phyloP scores from a whole-genome alignment of 2,888 invertebrate genomes.

The Dynastes maya region DNA sequence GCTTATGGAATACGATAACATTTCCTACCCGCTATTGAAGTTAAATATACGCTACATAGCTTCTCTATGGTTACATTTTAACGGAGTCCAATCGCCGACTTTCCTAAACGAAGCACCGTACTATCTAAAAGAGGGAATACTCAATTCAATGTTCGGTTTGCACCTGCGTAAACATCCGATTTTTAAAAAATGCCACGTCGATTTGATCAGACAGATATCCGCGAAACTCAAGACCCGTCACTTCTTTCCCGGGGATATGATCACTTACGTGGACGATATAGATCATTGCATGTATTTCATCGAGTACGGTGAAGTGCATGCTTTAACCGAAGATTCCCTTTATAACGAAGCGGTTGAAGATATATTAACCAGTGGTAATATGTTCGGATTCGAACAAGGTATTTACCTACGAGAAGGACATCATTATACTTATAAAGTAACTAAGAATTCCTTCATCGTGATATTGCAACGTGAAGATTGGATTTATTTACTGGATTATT shows the following conservation, averaged over 20 bases:
- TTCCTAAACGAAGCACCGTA: conserved; percentile 58
- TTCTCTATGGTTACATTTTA: conserved; percentile 45
- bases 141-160: conserved; percentile 59
- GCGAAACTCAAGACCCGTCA: conserved; percentile 53
- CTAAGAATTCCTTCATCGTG: conserved; percentile 46
- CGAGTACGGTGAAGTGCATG: conserved; percentile 57
- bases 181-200: conserved; percentile 57
- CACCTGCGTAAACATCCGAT: conserved; percentile 57
- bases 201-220: conserved; percentile 59
- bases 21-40: conserved; percentile 36
- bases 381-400: conserved; percentile 58
- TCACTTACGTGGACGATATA: conserved; percentile 57
- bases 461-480: conserved; percentile 44
- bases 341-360: conserved; percentile 54
- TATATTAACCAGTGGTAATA: conserved; percentile 51
- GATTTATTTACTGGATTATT: conserved; percentile 48
- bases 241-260: conserved; percentile 59
- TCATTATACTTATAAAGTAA: conserved; percentile 57
- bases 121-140: conserved; percentile 58
- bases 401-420: conserved; percentile 56
- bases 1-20: conserved; percentile 32
- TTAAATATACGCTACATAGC: conserved; percentile 39
- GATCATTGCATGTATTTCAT: conserved; percentile 61
- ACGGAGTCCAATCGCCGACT: conserved; percentile 42
- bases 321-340: conserved; percentile 55